Evolutionary conservation across 2,888 invertebrate genomes (phyloP), one percentile per base, ranked within the genome.

Genomic region (Heliconius aoede): DNA sequence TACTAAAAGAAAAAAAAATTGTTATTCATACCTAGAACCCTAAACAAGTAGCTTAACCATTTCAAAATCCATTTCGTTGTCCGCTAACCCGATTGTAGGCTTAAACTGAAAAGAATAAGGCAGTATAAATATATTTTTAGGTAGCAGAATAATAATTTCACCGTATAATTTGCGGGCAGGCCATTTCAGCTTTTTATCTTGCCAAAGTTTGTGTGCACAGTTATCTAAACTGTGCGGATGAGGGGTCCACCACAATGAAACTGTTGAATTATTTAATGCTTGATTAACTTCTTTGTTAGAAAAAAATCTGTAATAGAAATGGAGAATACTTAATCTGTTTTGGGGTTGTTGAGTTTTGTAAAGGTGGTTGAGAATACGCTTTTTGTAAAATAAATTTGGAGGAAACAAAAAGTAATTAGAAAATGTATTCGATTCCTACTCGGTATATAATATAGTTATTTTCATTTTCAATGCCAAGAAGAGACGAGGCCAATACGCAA

Each of bases 131-230:
- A 81, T 79, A 79, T 82, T 79, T 89, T 89, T 87, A 79, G 81
- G 78, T 81, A 78, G 80, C 79, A 76, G 75, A 81, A 92, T 92
- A 92, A 92, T 90, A 92, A 92, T 91, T 91, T 88, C 84, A 84
- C 83, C 84, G 90, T 88, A 92, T 92, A 92, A 92, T 93, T 93
- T 91, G 88, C 86, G 86, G 89, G 88, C 86, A 85, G 88, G 89
- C 89, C 91, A 90, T 91, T 92, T 91, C 87, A 91, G 92, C 91
- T 91, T 92, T 92, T 93, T 93, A 92, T 93, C 93, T 90, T 89
- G 82, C 84, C 82, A 85, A 90, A 89, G 88, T 90, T 91, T 91
- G 91, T 92, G 86, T 93, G 90, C 86, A 87, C 91, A 92, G 92
- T 89, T 89, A 91, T 91, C 91, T 91, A 86, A 88, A 89, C 86